Base-by-base conservation (phyloP, 2,888 invertebrate species). In the Epicampocera succincta region DNA sequence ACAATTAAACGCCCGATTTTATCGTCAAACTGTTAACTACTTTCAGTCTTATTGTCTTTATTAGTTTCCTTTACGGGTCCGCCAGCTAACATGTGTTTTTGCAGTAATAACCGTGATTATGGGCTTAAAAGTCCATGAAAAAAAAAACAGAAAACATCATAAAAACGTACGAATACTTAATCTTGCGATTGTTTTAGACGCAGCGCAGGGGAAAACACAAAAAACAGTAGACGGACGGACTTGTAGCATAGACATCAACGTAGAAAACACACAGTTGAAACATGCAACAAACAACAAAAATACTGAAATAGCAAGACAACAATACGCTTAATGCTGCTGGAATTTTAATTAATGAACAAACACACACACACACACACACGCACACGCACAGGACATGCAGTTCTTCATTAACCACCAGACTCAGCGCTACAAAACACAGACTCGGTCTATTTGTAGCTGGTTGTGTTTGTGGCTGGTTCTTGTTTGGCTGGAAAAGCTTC, bases 301-400 rank as follows among this genome's bases (percentile, higher is more conserved):
- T 42, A 68, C 25, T 21, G 15, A 54, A 72, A 72, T 60, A 60
- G 60, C 52, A 25, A 80, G 63, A 77, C 85, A 77, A 46, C 76
- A 85, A 86, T 88, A 85, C 83, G 86, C 85, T 85, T 86, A 88
- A 87, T 86, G 87, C 87, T 86, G 85, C 85, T 86, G 85, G 89
- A 88, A 88, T 88, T 88, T 88, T 89, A 88, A 88, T 88, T 88
- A 88, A 89, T 88, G 86, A 85, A 86, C 48, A 54, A 56, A 3
- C 3, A 9, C 46, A 46, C 17, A 38, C 17, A 60, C 3, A 6
- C 25, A 44, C 11, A 42, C 40, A 63, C 19, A 48, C 17, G 19
- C 38, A 15, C 40, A 40, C 40, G 42, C 52, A 38, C 4, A 42
- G 42, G 38, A 66, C 33, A 5, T 25, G 25, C 25, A 25, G 3